A percentile compares a stretch with the other conserved stretches of the same genome.
phyloP scores from a whole-genome alignment of 2,113 vertebrate species.

The Fregetta grallaria region DNA sequence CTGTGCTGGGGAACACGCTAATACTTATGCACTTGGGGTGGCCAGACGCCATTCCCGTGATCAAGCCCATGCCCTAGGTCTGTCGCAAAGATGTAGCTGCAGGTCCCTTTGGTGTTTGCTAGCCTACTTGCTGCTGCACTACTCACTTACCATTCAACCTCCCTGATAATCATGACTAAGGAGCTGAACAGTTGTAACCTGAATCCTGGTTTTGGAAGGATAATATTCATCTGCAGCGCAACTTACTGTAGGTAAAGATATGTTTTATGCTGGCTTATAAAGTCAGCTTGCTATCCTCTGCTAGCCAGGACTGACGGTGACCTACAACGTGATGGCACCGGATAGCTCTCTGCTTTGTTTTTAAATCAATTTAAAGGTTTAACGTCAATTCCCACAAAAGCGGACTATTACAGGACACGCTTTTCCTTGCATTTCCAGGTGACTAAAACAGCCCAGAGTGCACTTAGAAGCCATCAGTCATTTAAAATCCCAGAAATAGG shows the following conservation, averaged over 20 bases:
- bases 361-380: not conserved
- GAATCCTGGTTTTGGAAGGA: not conserved
- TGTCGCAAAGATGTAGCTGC: not conserved
- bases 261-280: not conserved
- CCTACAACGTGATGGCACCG: not conserved
- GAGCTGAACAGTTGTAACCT: not conserved
- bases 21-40: not conserved
- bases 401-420: not conserved
- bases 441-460: not conserved
- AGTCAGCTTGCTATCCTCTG: not conserved
- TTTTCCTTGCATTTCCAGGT: not conserved
- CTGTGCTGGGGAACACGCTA: not conserved
- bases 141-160: not conserved
- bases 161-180: not conserved
- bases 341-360: not conserved
- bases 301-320: not conserved
- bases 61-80: not conserved
- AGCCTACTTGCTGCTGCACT: not conserved
- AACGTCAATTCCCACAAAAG: not conserved
- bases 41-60: not conserved
- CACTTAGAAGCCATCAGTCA: not conserved
- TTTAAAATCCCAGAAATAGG: slow-evolving; percentile 8
- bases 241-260: not conserved
- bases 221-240: not conserved
- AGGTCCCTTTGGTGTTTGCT: not conserved